Evolutionary conservation across 2,113 vertebrate species (phyloP).

Genomic region (Gila orcuttii): DNA sequence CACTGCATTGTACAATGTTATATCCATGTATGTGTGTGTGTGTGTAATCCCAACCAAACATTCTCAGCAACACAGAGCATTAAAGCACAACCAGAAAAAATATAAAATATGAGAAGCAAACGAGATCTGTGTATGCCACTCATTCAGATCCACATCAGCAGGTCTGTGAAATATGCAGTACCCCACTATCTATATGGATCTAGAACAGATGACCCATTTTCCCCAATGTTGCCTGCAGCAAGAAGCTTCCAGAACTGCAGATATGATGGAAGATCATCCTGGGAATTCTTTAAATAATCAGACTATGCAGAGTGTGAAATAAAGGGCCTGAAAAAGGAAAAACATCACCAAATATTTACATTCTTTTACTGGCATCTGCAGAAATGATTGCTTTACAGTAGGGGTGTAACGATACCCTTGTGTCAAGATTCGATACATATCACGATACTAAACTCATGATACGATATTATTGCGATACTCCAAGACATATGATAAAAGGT

Average conservation of each 20-base stretch:
- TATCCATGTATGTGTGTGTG: neutral
- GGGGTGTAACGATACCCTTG: too few relatives aligned
- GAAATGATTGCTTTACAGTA: too few relatives aligned
- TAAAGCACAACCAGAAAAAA: neutral
- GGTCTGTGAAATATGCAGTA: neutral
- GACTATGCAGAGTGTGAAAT: conserved; percentile 23
- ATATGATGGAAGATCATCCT: conserved; percentile 38
- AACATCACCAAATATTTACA: too few relatives aligned
- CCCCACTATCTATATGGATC: neutral
- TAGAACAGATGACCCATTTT: conserved; percentile 39
- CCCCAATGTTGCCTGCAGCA: conserved; percentile 19
- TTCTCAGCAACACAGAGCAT: neutral
- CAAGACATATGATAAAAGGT: too few relatives aligned
- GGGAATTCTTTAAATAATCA: conserved; percentile 36
- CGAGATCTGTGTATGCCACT: neutral
- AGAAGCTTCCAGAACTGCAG: conserved; percentile 22
- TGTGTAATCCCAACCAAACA: neutral
- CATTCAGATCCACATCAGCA: neutral
- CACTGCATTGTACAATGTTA: neutral
- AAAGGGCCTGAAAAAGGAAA: too few relatives aligned
- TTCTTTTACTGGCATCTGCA: too few relatives aligned
- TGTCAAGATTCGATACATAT: too few relatives aligned
- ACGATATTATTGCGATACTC: too few relatives aligned
- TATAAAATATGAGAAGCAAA: neutral
- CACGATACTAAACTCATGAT: too few relatives aligned